These are phyloP conservation scores for Boulengeromyrus knoepffleri DNA, from an alignment of 2,113 vertebrate species.

Conservation along the genomic window DNA sequence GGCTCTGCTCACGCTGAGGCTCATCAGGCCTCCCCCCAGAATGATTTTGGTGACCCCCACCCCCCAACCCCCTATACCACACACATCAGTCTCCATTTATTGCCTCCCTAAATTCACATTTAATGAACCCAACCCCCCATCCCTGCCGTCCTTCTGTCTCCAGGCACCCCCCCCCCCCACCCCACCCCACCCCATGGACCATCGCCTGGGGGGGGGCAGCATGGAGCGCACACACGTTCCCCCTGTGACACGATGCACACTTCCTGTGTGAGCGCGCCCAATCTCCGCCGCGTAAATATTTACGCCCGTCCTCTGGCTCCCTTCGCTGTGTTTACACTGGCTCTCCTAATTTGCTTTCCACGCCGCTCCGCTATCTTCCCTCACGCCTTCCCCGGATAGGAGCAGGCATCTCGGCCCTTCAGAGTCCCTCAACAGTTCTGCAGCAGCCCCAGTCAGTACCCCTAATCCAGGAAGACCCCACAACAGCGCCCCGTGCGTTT, in stretches of 20 bases:
- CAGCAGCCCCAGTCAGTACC: slow-evolving; percentile 62
- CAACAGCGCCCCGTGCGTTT: background rate
- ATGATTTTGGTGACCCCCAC: background rate
- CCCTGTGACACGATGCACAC: background rate
- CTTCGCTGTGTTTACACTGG: slow-evolving; percentile 48
- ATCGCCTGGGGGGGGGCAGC: background rate
- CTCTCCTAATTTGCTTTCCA: slow-evolving; percentile 59
- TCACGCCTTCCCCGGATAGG: slow-evolving; percentile 40
- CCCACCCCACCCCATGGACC: slow-evolving; percentile 2
- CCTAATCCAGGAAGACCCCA: slow-evolving; percentile 54
- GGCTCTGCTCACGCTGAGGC: slow-evolving; percentile 71
- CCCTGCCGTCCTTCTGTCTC: slow-evolving; percentile 21
- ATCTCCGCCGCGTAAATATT: slow-evolving; percentile 38
- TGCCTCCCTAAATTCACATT: slow-evolving; percentile 38
- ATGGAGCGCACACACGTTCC: background rate
- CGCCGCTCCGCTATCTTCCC: slow-evolving; percentile 54
- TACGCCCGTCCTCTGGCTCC: slow-evolving; percentile 43
- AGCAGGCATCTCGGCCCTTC: slow-evolving; percentile 47
- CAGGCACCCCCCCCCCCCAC: slow-evolving; percentile 20
- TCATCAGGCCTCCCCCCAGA: slow-evolving; percentile 63
- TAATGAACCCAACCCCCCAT: slow-evolving; percentile 31
- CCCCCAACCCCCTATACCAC: slow-evolving; percentile 5
- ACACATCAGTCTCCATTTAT: slow-evolving; percentile 59
- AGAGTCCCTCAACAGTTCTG: slow-evolving; percentile 65
- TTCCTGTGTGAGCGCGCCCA: slow-evolving; percentile 4